Percentiles rank a stretch among this genome's conserved stretches.
phyloP scores from a whole-genome alignment of 2,113 vertebrate species.

The Syrrhaptes paradoxus region DNA sequence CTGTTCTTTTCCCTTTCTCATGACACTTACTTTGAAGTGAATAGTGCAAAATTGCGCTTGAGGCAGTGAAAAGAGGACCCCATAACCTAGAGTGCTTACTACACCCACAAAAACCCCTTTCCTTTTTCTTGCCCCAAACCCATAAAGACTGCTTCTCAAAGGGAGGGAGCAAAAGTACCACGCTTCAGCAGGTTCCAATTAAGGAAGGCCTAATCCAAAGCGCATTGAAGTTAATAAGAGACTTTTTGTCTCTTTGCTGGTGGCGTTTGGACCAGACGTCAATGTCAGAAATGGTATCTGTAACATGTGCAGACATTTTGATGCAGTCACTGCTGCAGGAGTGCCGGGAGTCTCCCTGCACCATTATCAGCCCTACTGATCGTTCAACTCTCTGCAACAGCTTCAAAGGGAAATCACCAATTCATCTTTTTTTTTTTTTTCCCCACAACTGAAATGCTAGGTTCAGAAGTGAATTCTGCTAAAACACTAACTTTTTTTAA shows the following conservation, averaged over 20 bases:
- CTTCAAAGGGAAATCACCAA: not conserved
- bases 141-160: conserved; percentile 7
- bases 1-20: not conserved
- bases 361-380: not conserved
- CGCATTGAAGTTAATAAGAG: not conserved
- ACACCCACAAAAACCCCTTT: not conserved
- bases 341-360: not conserved
- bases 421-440: not conserved
- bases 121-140: not conserved
- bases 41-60: not conserved
- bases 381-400: not conserved
- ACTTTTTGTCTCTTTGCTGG: not conserved
- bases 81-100: not conserved
- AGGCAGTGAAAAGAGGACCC: not conserved
- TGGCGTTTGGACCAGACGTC: not conserved
- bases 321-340: not conserved
- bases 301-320: not conserved
- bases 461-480: not conserved
- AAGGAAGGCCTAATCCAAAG: conserved; percentile 1
- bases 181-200: conserved; percentile 41
- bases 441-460: not conserved
- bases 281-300: not conserved
- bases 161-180: conserved; percentile 21
- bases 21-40: not conserved
- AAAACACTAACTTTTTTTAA: not conserved